These are phyloP conservation scores for Hirundo rustica DNA, from an alignment of 2,797 vertebrate genomes.

Conservation along the genomic window DNA sequence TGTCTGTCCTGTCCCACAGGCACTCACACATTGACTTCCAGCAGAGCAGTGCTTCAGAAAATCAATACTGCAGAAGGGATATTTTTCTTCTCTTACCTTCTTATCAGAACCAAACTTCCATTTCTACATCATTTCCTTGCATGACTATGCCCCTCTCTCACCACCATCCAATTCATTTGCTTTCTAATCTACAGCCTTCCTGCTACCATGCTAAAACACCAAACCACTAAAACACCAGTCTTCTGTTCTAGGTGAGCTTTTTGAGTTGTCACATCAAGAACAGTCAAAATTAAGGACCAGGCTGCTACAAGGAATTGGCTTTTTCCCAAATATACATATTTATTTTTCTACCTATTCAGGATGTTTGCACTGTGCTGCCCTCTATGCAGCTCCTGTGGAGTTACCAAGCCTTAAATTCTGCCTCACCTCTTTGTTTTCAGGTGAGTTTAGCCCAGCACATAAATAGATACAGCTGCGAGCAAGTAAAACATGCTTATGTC, in stretches of 20 bases:
- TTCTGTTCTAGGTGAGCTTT: background rate
- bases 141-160: background rate
- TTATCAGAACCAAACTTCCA: background rate
- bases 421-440: background rate
- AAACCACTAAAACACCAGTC: background rate
- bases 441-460: background rate
- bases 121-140: background rate
- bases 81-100: background rate
- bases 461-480: background rate
- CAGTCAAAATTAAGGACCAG: background rate
- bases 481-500: background rate
- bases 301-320: background rate
- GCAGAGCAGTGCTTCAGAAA: background rate
- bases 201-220: background rate
- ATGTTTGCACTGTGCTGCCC: background rate
- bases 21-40: background rate
- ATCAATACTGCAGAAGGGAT: background rate
- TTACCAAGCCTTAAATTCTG: background rate
- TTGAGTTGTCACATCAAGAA: background rate
- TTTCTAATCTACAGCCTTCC: background rate
- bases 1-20: background rate
- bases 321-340: background rate
- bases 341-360: background rate
- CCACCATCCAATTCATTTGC: background rate
- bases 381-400: background rate